A percentile compares a stretch with the other conserved stretches of the same genome.
These are phyloP conservation scores for Schizaphis graminum DNA, from an alignment of 2,888 invertebrate species.

Conservation along the genomic window DNA sequence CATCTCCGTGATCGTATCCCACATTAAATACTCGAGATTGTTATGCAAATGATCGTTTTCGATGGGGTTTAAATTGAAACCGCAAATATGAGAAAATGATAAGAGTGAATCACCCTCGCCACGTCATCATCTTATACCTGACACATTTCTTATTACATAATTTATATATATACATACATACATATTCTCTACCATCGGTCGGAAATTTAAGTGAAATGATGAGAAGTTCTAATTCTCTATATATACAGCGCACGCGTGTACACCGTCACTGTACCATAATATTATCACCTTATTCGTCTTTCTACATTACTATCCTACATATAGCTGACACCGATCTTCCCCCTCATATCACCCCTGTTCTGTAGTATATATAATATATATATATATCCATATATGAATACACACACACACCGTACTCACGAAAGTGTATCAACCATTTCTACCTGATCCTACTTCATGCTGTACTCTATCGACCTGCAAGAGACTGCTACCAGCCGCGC, in stretches of 20 bases:
- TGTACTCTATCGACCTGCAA: background rate
- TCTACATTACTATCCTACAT: background rate
- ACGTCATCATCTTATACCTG: background rate
- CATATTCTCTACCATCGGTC: background rate
- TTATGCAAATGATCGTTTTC: conserved; percentile 37
- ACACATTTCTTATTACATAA: background rate
- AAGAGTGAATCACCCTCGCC: background rate
- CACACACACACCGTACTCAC: background rate
- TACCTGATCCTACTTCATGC: background rate
- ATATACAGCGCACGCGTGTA: background rate
- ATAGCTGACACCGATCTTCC: background rate
- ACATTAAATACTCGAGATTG: conserved; percentile 50
- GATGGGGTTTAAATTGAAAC: conserved; percentile 47
- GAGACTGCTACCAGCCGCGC: background rate
- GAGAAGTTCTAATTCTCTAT: conserved; percentile 26
- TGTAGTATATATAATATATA: background rate
- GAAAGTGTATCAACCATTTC: background rate
- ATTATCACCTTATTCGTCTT: conserved; percentile 12
- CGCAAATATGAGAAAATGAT: conserved; percentile 30
- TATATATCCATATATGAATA: background rate
- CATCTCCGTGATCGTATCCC: background rate
- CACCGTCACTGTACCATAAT: background rate
- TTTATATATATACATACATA: background rate
- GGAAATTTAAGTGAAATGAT: conserved; percentile 38
- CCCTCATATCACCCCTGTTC: background rate